Percentiles rank a stretch among this genome's conserved stretches.
These are phyloP conservation scores for Bombus ignitus DNA, from an alignment of 1,140 invertebrate species.

Conservation along the genomic window DNA sequence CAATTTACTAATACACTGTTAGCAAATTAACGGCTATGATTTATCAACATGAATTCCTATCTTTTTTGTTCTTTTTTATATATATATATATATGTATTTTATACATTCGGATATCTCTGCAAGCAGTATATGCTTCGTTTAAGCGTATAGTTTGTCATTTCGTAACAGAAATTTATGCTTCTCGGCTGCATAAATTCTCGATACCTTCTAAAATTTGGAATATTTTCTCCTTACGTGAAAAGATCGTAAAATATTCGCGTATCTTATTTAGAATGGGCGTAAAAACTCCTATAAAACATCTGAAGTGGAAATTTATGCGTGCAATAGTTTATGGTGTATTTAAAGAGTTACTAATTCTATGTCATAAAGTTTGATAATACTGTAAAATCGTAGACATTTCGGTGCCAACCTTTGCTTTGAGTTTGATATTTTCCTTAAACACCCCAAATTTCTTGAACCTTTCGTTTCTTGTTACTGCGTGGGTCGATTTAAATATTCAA, in stretches of 20 bases:
- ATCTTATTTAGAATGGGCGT: neutral
- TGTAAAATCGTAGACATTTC: neutral
- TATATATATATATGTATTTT: neutral
- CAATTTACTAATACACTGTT: neutral
- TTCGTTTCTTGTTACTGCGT: neutral
- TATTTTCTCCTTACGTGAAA: neutral
- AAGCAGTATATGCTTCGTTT: neutral
- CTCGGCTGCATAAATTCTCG: neutral
- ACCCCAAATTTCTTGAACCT: neutral
- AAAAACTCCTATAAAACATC: neutral
- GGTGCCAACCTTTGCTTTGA: too few species aligned
- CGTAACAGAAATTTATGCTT: neutral
- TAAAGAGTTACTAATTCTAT: neutral
- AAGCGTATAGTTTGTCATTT: neutral
- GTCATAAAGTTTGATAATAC: neutral
- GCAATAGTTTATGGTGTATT: neutral
- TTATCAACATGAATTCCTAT: too few species aligned
- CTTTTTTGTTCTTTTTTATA: neutral
- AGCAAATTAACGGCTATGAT: neutral
- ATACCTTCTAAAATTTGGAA: slow-evolving; percentile 7
- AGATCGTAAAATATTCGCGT: neutral
- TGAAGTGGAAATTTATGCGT: neutral
- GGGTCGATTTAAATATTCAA: too few species aligned
- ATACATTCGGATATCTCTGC: neutral
- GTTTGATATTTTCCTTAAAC: neutral